Conservation (phyloP, 1,140 invertebrate species). For the Cyclina sinensis region DNA sequence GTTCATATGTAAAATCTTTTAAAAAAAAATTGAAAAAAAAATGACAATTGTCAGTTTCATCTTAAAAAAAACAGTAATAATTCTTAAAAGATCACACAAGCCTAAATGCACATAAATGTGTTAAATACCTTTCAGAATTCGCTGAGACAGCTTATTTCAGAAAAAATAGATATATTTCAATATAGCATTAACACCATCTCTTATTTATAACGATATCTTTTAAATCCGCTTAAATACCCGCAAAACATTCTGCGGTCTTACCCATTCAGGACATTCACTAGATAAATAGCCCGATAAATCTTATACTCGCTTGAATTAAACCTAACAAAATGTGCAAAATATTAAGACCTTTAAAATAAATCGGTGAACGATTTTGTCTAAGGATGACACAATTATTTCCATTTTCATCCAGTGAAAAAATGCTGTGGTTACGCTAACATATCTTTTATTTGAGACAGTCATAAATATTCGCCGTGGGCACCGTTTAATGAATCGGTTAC, state of each 20-base stretch:
- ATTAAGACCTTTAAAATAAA: background rate
- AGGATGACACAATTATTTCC: background rate
- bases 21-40: too few relatives aligned
- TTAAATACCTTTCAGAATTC: background rate
- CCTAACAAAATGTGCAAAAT: background rate
- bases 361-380: background rate
- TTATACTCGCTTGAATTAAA: background rate
- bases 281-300: background rate
- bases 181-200: background rate
- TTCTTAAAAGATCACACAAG: too few relatives aligned
- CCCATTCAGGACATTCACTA: background rate
- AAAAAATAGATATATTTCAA: conserved; percentile 35
- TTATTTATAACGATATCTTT: conserved; percentile 22
- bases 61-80: too few relatives aligned
- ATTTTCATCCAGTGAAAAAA: too few relatives aligned
- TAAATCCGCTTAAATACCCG: conserved; percentile 37
- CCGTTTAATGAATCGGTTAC: background rate
- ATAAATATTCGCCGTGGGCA: background rate
- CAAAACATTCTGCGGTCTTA: background rate
- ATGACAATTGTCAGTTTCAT: too few relatives aligned
- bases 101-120: background rate
- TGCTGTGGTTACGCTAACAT: too few relatives aligned
- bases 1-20: too few relatives aligned
- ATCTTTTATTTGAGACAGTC: conserved; percentile 18
- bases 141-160: conserved; percentile 26